These are phyloP conservation scores for Caenorhabditis doughertyi DNA, from an alignment of 2,888 invertebrate species.

Conservation along the genomic window DNA sequence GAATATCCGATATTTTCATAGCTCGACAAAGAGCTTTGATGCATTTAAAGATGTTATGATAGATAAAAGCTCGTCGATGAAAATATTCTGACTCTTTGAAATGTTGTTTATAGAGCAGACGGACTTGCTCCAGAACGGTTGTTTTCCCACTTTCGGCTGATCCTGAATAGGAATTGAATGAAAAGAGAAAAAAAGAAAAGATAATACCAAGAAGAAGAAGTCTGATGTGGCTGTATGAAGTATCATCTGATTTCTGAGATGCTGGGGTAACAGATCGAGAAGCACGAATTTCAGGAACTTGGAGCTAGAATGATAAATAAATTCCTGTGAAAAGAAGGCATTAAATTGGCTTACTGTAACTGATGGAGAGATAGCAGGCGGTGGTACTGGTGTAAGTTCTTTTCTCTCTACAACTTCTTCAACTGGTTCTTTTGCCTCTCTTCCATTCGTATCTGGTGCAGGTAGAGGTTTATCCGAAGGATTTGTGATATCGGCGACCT, in stretches of 20 bases:
- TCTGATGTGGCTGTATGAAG: slow-evolving; percentile 30
- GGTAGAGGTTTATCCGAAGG: slow-evolving; percentile 5
- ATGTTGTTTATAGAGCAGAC: slow-evolving; percentile 68
- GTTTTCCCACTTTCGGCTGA: slow-evolving; percentile 79
- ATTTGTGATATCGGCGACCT: slow-evolving; percentile 36
- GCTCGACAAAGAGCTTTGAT: slow-evolving; percentile 59
- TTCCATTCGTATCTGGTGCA: slow-evolving; percentile 9
- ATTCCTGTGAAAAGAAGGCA: background rate
- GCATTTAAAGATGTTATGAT: slow-evolving; percentile 72
- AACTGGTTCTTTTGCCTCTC: slow-evolving; percentile 7
- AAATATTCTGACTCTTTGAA: slow-evolving; percentile 74
- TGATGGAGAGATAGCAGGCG: slow-evolving; percentile 24
- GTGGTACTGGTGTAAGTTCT: slow-evolving; percentile 37
- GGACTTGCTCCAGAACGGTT: slow-evolving; percentile 76
- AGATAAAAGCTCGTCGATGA: slow-evolving; percentile 76
- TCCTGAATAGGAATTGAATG: slow-evolving; percentile 59
- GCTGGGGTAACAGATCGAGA: slow-evolving; percentile 40
- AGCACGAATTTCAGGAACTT: slow-evolving; percentile 47
- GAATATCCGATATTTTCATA: slow-evolving; percentile 61
- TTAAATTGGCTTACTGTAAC: slow-evolving; percentile 28
- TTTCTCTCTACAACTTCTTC: slow-evolving; percentile 26
- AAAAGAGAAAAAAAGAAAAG: background rate
- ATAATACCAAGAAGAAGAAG: slow-evolving; percentile 33
- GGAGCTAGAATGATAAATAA: slow-evolving; percentile 28
- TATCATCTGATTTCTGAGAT: slow-evolving; percentile 30